A percentile compares a stretch with the other conserved stretches of the same genome.
phyloP scores from a whole-genome alignment of 2,113 vertebrate species.

The Ondatra zibethicus region DNA sequence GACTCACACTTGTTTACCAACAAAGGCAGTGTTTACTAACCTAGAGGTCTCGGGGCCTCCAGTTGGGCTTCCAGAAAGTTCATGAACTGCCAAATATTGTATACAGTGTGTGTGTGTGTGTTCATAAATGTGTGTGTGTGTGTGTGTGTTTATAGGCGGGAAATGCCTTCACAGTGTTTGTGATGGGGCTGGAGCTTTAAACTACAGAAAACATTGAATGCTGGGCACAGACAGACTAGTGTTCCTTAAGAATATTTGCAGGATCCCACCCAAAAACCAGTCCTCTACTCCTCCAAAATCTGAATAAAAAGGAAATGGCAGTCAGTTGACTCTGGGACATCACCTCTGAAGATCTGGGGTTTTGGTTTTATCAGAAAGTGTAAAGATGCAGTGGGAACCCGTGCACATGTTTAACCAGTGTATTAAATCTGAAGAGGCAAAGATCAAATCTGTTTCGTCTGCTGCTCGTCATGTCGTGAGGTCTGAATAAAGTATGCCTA shows the following conservation, averaged over 20 bases:
- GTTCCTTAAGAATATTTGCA: neutral
- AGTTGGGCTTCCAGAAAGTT: neutral
- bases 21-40: neutral
- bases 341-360: neutral
- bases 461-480: neutral
- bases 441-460: neutral
- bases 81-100: neutral
- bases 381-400: neutral
- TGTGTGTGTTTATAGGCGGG: neutral
- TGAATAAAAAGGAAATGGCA: conserved; percentile 4
- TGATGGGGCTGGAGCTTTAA: neutral
- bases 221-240: neutral
- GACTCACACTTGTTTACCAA: neutral
- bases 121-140: neutral
- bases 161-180: neutral
- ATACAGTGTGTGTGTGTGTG: neutral
- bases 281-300: neutral
- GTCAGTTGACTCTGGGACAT: neutral
- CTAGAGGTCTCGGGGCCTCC: neutral
- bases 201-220: neutral
- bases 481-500: neutral
- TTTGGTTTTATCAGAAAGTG: conserved; percentile 49
- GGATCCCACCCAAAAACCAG: neutral
- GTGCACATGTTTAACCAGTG: conserved; percentile 23
- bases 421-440: conserved; percentile 24